Conservation (phyloP, 2,888 invertebrate genomes). For the Ochropleura plecta region DNA sequence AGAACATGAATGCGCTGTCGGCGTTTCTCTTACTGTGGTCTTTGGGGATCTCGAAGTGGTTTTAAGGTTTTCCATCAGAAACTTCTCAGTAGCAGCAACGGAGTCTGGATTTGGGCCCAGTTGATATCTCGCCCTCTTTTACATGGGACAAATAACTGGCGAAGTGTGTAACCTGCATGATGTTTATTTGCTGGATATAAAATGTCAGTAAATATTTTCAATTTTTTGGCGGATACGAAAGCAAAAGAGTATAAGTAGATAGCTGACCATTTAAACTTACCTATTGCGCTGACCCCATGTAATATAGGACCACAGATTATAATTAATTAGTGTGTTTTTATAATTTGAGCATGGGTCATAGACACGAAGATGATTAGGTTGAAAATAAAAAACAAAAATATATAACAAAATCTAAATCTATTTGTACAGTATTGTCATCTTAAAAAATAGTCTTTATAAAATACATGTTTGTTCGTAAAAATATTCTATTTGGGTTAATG, state of each 20-base stretch:
- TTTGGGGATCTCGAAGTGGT: too few species aligned
- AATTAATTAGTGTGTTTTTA: too few species aligned
- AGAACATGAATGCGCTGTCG: too few species aligned
- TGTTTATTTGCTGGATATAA: background rate
- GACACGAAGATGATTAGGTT: background rate
- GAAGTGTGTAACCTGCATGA: background rate
- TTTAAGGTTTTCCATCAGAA: background rate
- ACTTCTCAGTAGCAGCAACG: background rate
- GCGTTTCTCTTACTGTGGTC: too few species aligned
- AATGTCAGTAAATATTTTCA: background rate
- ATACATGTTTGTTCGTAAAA: conserved; percentile 19
- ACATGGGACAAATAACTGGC: too few species aligned
- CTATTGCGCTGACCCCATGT: background rate
- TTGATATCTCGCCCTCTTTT: background rate
- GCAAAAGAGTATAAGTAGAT: too few species aligned
- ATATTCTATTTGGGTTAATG: conserved; percentile 20
- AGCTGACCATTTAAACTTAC: background rate
- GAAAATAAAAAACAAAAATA: conserved; percentile 27
- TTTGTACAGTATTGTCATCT: conserved; percentile 50
- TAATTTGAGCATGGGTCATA: too few species aligned
- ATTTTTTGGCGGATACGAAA: background rate
- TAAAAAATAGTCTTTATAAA: conserved; percentile 33
- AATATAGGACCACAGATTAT: background rate
- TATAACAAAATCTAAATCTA: conserved; percentile 36
- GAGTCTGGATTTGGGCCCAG: background rate